Evolutionary conservation across 2,888 invertebrate species (phyloP), one percentile per base, ranked within the genome.

Genomic region (Coleophora deauratella): DNA sequence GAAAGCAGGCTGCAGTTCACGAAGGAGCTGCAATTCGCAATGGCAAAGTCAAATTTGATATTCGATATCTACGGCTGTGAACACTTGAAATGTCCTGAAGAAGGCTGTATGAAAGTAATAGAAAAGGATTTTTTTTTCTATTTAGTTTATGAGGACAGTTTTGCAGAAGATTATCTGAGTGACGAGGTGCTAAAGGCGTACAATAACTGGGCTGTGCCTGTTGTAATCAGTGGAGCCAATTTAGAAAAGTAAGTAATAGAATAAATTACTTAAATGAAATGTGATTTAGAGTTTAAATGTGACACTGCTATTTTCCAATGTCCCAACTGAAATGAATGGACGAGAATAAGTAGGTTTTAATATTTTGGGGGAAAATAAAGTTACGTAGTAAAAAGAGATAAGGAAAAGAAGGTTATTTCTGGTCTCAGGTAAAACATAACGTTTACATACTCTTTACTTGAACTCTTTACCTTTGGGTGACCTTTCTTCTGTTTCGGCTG

Each of bases 151-250:
- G 82, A 84, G 48, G 52, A 51, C 1, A 63, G 61, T 43, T 38
- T 60, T 1, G 50, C 68, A 0, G 66, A 67, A 30, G 84, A 85
- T 50, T 85, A 72, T 53, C 70, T 84, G 3, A 75, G 76, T 0
- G 54, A 59, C 6, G 75, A 77, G 46, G 69, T 84, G 0, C 44
- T 80, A 27, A 68, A 67, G 28, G 82, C 85, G 1, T 76, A 86
- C 49, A 80, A 89, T 54, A 82, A 89, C 62, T 81, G 87, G 54
- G 81, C 90, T 27, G 78, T 92, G 0, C 92, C 92, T 0, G 87
- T 92, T 27, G 89, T 91, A 4, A 79, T 88, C 59, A 91, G 91
- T 12, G 89, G 88, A 10, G 88, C 88, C 32, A 88, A 92, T 69
- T 91, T 91, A 66, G 62, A 34, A 4, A 74, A 59, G 85, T 85